These are phyloP conservation scores for Lindbergichthys nudifrons DNA, from an alignment of 2,797 vertebrate species.

Conservation along the genomic window DNA sequence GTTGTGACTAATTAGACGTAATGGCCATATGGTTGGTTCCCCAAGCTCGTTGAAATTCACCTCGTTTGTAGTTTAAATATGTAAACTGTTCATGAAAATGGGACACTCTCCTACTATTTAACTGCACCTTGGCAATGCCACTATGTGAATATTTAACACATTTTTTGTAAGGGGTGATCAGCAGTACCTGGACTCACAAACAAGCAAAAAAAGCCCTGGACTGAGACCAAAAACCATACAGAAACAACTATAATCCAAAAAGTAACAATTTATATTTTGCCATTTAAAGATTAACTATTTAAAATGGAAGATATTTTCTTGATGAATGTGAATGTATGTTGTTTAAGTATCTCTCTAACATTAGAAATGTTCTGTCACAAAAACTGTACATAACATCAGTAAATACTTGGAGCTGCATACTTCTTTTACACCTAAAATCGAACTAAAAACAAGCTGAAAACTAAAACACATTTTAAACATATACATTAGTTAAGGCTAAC, in stretches of 20 bases:
- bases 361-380: neutral
- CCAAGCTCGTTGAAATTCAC: conserved; percentile 28
- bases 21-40: conserved; percentile 70
- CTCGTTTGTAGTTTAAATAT: conserved; percentile 48
- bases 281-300: too few relatives aligned
- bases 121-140: conserved; percentile 17
- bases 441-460: conserved; percentile 1
- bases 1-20: conserved; percentile 71
- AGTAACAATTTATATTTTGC: too few relatives aligned
- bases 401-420: neutral
- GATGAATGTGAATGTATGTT: too few relatives aligned
- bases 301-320: too few relatives aligned
- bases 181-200: neutral
- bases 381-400: neutral
- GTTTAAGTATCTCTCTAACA: too few relatives aligned
- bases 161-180: conserved; percentile 1
- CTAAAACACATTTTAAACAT: neutral
- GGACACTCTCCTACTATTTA: conserved; percentile 47
- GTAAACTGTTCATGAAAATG: conserved; percentile 40
- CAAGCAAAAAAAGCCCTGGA: neutral
- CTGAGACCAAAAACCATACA: neutral
- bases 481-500: neutral
- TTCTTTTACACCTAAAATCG: neutral
- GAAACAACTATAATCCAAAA: neutral
- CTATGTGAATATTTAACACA: neutral